Evolutionary conservation across 2,888 invertebrate species (phyloP).

Genomic region (Pelosia muscerda): DNA sequence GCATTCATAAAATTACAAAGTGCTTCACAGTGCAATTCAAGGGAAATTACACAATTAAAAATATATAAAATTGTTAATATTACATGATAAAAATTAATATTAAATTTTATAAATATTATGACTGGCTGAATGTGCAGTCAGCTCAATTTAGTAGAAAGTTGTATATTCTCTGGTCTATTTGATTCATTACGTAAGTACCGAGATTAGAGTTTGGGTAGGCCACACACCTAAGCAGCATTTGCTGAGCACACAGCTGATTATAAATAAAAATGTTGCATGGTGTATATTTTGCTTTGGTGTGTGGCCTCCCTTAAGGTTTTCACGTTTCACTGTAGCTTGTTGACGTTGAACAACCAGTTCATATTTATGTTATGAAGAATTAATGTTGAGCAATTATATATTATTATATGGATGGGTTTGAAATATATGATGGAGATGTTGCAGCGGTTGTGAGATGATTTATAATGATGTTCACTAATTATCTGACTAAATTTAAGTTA

Average conservation of each 20-base stretch:
- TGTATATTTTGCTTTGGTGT: too few relatives aligned
- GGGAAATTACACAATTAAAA: not conserved
- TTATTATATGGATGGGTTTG: slow-evolving; percentile 76
- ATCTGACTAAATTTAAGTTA: slow-evolving; percentile 85
- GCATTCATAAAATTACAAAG: not conserved
- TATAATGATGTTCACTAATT: slow-evolving; percentile 85
- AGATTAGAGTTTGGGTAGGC: too few relatives aligned
- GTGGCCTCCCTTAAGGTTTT: too few relatives aligned
- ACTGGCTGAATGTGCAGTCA: slow-evolving; percentile 43
- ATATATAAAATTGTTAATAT: not conserved
- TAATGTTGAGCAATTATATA: slow-evolving; percentile 73
- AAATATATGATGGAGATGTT: slow-evolving; percentile 79
- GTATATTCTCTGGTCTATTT: slow-evolving; percentile 32
- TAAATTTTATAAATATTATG: slow-evolving; percentile 10
- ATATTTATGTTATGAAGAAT: slow-evolving; percentile 67
- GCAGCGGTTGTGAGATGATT: slow-evolving; percentile 87
- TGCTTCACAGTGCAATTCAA: not conserved
- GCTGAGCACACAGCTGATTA: too few relatives aligned
- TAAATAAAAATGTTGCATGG: too few relatives aligned
- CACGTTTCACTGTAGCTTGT: slow-evolving; percentile 50
- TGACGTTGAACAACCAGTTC: slow-evolving; percentile 55
- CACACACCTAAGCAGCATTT: too few relatives aligned
- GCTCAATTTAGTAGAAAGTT: slow-evolving; percentile 63
- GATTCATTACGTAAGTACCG: slow-evolving; percentile 31
- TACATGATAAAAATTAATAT: not conserved